Evolutionary conservation across 64 coral and sea anemone genomes (phyloP).

Genomic region (Stichodactyla helianthus): DNA sequence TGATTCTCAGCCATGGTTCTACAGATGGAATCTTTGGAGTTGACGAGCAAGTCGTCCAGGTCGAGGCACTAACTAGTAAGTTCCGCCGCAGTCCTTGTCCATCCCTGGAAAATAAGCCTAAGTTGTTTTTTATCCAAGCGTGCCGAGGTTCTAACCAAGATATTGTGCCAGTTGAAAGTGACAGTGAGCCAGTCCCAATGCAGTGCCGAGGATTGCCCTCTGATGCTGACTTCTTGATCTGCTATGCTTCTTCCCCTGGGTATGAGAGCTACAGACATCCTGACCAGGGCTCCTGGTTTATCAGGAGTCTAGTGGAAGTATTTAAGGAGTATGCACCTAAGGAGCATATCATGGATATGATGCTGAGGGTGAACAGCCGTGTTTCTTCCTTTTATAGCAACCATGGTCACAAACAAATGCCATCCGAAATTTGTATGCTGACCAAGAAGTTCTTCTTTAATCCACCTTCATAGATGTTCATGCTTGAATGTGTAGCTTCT

Average conservation of each 20-base stretch:
- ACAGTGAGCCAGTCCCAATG: slow-evolving; percentile 48
- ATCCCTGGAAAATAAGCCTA: slow-evolving; percentile 54
- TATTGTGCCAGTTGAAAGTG: slow-evolving; percentile 41
- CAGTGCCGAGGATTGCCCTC: slow-evolving; percentile 47
- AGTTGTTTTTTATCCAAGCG: slow-evolving; percentile 71
- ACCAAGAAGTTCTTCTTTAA: slow-evolving; percentile 63
- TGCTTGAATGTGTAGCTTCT: neutral
- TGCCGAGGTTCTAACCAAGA: slow-evolving; percentile 49
- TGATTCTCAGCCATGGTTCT: slow-evolving; percentile 69
- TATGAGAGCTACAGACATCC: slow-evolving; percentile 55
- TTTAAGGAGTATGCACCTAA: slow-evolving; percentile 39
- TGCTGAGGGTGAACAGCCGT: slow-evolving; percentile 58
- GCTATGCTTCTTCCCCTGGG: slow-evolving; percentile 62
- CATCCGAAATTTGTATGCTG: slow-evolving; percentile 68
- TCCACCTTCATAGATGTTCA: neutral
- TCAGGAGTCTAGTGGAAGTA: slow-evolving; percentile 35
- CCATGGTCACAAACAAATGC: slow-evolving; percentile 63
- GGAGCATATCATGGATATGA: slow-evolving; percentile 80
- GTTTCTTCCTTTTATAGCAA: slow-evolving; percentile 35
- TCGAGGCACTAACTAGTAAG: slow-evolving; percentile 42
- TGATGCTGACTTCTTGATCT: slow-evolving; percentile 75
- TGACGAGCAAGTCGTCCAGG: slow-evolving; percentile 33
- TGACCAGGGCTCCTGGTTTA: slow-evolving; percentile 49
- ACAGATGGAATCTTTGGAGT: slow-evolving; percentile 58
- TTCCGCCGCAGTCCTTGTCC: slow-evolving; percentile 54